These are phyloP conservation scores for Drosophila subquinaria DNA, from an alignment of 2,888 invertebrate species.

Conservation along the genomic window DNA sequence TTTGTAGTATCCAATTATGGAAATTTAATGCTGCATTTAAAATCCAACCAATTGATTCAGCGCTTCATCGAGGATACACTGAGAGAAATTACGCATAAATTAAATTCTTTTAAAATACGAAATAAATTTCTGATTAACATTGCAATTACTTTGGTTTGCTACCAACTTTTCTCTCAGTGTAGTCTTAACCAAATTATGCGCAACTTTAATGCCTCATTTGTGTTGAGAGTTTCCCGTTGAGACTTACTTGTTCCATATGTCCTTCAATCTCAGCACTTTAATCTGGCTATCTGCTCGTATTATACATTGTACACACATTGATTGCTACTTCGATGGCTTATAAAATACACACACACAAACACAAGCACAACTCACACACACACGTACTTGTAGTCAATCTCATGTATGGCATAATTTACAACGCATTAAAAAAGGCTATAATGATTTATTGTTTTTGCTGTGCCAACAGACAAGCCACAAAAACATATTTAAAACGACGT, in stretches of 20 bases:
- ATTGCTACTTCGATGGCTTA: conserved; percentile 36
- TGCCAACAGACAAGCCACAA: conserved; percentile 30
- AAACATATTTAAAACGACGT: conserved; percentile 71
- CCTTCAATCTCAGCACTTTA: conserved; percentile 29
- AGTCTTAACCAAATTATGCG: conserved; percentile 66
- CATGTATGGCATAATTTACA: conserved; percentile 69
- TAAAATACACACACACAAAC: conserved; percentile 27
- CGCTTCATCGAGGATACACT: neutral
- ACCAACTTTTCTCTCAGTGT: conserved; percentile 3
- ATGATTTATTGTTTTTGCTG: conserved; percentile 71
- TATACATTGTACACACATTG: conserved; percentile 33
- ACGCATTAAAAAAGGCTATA: conserved; percentile 67
- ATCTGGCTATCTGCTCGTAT: conserved; percentile 17
- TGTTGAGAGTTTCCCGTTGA: conserved; percentile 39
- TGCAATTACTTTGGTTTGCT: neutral
- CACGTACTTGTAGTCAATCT: conserved; percentile 9
- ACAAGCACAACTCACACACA: conserved; percentile 3
- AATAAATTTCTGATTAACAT: neutral
- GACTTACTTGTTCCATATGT: conserved; percentile 25
- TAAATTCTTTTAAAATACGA: neutral
- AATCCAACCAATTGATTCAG: neutral
- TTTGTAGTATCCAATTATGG: conserved; percentile 24
- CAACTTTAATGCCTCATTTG: conserved; percentile 56
- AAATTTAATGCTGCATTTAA: conserved; percentile 24
- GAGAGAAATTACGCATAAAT: neutral